Base-by-base conservation (phyloP, 2,113 vertebrate genomes). In the Psophia crepitans region DNA sequence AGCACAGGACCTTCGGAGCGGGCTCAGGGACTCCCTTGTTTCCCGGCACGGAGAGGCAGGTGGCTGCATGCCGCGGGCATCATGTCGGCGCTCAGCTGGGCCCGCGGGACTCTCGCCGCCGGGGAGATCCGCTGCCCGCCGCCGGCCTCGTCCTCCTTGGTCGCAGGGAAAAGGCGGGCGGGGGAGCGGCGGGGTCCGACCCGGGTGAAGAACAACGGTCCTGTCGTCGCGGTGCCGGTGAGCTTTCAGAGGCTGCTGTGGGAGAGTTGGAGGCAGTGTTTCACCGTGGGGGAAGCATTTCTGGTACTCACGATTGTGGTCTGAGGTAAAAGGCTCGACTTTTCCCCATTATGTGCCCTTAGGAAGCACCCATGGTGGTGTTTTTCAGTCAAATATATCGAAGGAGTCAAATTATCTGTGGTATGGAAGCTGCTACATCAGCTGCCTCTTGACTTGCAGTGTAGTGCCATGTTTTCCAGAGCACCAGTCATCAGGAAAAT, bases 21-120 rank as follows among this genome's bases (percentile, higher is more conserved):
- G 1, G 19, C 15, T 33, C 2, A 4, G 17, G 20, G 27, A 2
- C 5, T 9, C 12, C 51, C 19, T 73, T 8, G 7, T 41, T 88
- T 35, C n/a, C 44, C 4, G 4, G 17, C 53, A 3, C 3, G 2
- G 27, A 13, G 14, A 9, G 3, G 68, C 58, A 66, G 58, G 65
- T 54, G 73, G n/a, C 12, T 0, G 6, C 18, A 2, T 1, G 6
- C 3, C 2, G 51, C 12, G 0, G 65, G 4, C 53, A 12, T 63
- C 20, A 23, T 48, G 76, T 37, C 4, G 3, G 32, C 1, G 3
- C 24, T 20, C 2, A 0, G 56, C 14, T 0, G 6, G 33, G 5
- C 4, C 7, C 0, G 9, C 1, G 11, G 30, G 8, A 0, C 15
- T 14, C 0, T 8, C 4, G 4, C 11, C 2, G 7, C 14, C 5